Percentiles rank a stretch among this genome's conserved stretches.
Conservation (phyloP, 2,113 vertebrate genomes). For the Hystrix cristata region DNA sequence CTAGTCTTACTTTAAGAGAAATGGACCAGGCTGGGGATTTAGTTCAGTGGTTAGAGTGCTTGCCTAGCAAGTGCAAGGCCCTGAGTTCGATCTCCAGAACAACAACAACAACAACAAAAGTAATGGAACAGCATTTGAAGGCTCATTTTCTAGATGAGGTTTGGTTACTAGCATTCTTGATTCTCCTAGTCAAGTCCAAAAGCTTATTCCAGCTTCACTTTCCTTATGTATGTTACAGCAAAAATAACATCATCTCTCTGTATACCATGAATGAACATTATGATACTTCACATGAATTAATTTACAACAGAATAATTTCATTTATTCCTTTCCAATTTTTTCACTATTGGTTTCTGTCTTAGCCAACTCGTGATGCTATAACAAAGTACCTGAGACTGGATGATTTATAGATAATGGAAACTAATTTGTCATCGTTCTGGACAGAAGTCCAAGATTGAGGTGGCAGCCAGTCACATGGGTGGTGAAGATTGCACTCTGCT, state of each 20-base stretch:
- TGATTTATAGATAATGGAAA: not conserved
- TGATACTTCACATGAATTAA: not conserved
- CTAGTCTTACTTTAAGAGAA: not conserved
- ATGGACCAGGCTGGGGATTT: not conserved
- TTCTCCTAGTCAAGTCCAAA: not conserved
- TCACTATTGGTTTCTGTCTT: not conserved
- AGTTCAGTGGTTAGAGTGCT: too few species aligned
- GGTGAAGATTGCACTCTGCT: not conserved
- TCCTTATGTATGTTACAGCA: not conserved
- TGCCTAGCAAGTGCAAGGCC: too few species aligned
- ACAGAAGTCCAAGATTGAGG: not conserved
- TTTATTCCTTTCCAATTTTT: not conserved
- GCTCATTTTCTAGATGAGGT: not conserved
- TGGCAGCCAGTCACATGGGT: not conserved
- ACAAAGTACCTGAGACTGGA: not conserved
- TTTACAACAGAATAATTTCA: not conserved
- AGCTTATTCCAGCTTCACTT: not conserved
- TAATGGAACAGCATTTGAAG: not conserved
- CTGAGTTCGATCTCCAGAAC: too few species aligned
- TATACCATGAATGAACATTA: conserved; percentile 18
- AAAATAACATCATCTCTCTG: not conserved
- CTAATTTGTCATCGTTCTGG: not conserved
- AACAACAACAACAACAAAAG: not conserved
- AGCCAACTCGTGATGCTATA: not conserved
- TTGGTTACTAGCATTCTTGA: not conserved